Evolutionary conservation across 2,888 invertebrate species (phyloP), one percentile per base, ranked within the genome.

Genomic region (Eugnorisma glareosa): DNA sequence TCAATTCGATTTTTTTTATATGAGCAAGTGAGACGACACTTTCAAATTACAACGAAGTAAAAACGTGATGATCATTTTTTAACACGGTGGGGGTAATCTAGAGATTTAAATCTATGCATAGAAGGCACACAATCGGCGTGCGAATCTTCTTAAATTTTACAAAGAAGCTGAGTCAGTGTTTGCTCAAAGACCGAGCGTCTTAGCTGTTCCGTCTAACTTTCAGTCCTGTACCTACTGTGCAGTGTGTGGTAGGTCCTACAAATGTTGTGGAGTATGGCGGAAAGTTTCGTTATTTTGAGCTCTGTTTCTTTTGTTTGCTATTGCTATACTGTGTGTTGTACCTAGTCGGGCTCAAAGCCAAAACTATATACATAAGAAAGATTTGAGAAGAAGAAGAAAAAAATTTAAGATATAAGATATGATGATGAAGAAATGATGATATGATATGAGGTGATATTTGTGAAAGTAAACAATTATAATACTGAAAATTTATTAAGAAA

Each of bases 161-260:
- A 90, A 91, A 92, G 89, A 88, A 89, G 87, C 89, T 87, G 90
- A 91, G 90, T 89, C 78, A 72, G 82, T 91, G 90, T 93, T 92
- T 93, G 89, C 87, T 83, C 84, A 89, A 88, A 88, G 88, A 89
- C 90, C 89, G 83, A 90, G 84, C 81, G 86, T 83, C 87, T 88
- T 88, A 89, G 90, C 74, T 75, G 73, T 69, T 63, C 81, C 61
- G 75, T 75, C 67, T 64, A 83, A 87, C 70, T 75, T 83, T 54
- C 24, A 40, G 75, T 75, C 21, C 61, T 13, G 10, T 73, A 70
- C 28, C 10, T 31, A 63, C 21, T 21, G 2, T 64, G 40, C 51
- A 63, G 15, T 75, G 74, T 67, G 28, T 2, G 51, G 45, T 68
- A 8, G 64, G 64, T 64, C 13, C 7, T 28, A 61, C 40, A 73